Evolutionary conservation across 2,888 invertebrate genomes (phyloP).

Genomic region (Desoria tigrina): DNA sequence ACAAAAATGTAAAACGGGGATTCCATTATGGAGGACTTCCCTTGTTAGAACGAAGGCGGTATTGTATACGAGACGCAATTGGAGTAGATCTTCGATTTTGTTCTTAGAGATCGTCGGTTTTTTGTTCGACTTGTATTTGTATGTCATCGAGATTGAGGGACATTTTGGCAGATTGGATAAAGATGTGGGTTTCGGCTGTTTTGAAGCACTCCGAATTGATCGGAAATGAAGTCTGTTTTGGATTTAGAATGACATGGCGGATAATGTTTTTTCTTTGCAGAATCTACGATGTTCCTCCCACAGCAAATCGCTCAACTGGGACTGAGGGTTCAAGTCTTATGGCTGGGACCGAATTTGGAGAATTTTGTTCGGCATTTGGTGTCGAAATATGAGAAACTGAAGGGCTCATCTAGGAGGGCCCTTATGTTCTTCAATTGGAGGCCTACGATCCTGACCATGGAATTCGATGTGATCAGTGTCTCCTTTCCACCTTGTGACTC

Average conservation of each 20-base stretch:
- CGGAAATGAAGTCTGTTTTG: too few species aligned
- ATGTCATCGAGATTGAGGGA: too few species aligned
- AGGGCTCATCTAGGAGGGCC: constrained; percentile 23
- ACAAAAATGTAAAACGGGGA: too few species aligned
- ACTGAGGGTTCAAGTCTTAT: constrained; percentile 68
- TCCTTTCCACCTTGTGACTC: constrained; percentile 67
- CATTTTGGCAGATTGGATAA: too few species aligned
- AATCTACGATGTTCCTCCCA: constrained; percentile 62
- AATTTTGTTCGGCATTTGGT: constrained; percentile 54
- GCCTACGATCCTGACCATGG: constrained; percentile 61
- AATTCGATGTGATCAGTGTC: constrained; percentile 57
- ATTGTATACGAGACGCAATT: too few species aligned
- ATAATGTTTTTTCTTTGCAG: constrained; percentile 42
- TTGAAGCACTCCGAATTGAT: too few species aligned
- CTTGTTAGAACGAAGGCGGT: too few species aligned
- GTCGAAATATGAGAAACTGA: constrained; percentile 33
- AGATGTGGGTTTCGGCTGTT: too few species aligned
- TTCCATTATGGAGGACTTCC: too few species aligned
- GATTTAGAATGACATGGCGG: constrained; percentile 1
- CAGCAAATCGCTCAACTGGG: constrained; percentile 65
- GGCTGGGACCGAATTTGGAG: constrained; percentile 67
- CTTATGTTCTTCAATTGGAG: constrained; percentile 68
- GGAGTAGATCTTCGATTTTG: too few species aligned
- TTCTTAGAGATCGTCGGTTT: too few species aligned
- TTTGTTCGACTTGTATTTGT: too few species aligned